Base-by-base conservation (phyloP, 2,888 invertebrate genomes). In the Horisme vitalbata region DNA sequence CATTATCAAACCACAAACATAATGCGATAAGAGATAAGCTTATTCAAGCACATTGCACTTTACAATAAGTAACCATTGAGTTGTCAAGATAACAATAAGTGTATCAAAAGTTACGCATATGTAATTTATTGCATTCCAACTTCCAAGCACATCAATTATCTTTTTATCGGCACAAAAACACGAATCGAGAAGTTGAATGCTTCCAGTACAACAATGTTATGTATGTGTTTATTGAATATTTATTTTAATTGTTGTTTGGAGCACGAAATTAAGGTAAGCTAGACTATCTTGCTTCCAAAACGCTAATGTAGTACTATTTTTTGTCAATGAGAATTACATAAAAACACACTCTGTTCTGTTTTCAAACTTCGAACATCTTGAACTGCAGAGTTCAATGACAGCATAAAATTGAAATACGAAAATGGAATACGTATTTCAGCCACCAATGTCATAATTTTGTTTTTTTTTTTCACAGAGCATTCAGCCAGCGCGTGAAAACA, bases 1-100 rank as follows among this genome's bases (percentile, higher is more conserved):
- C 64, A 67, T 68, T 66, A 69, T 56, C 53, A 41, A 47, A 45
- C 36, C 18, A 41, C 47, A 54, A 51, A 53, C 33, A 48, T 21
- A 81, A 76, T 79, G 57, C 60, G 77, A 80, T 83, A 78, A 75
- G 59, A 70, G 79, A 78, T 80, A 83, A 83, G 71, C 71, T 67
- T 57, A 58, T 61, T 63, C 63, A 62, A 72, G 69, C 64, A 65
- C 51, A 33, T 26, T 55, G 55, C 53, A 55, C 57, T 57, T 39
- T 23, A 37, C 32, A 31, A 39, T 41, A 47, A 35, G 41, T 37
- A 45, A 41, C 45, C n/a, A n/a, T n/a, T n/a, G n/a, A n/a, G n/a
- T n/a, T 12, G 39, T 30, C 30, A 4, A 52, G 43, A 52, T 52
- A 48, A 45, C 48, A 31, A 45, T 47, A 45, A n/a, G n/a, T n/a